Conservation (phyloP, 1,140 invertebrate species). For the Agraylea sexmaculata region DNA sequence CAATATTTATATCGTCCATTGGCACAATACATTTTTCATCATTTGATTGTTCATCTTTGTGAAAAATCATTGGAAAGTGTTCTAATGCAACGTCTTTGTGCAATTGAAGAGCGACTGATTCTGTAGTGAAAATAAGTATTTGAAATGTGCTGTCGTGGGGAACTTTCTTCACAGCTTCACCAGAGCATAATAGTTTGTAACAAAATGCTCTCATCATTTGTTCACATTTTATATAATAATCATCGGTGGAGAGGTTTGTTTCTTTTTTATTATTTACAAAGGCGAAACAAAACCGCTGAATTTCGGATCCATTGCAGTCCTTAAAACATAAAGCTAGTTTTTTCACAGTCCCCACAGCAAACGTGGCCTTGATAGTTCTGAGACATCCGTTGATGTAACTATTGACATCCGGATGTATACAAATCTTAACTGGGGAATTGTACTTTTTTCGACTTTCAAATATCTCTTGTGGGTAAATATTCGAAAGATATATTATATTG, state of each 20-base stretch:
- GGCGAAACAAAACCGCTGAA: slow-evolving; percentile 46
- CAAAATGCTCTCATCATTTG: slow-evolving; percentile 46
- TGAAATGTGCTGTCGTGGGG: slow-evolving; percentile 41
- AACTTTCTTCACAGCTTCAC: slow-evolving; percentile 35
- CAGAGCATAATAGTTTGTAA: slow-evolving; percentile 38
- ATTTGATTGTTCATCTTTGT: too few relatives aligned
- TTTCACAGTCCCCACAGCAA: slow-evolving; percentile 34
- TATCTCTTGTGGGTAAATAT: slow-evolving; percentile 46
- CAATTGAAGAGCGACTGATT: slow-evolving; percentile 38
- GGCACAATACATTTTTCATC: slow-evolving; percentile 12
- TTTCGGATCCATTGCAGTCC: slow-evolving; percentile 23
- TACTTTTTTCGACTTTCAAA: slow-evolving; percentile 48
- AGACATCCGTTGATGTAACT: slow-evolving; percentile 45
- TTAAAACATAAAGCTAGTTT: slow-evolving; percentile 37
- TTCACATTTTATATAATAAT: slow-evolving; percentile 47
- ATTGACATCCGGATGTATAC: slow-evolving; percentile 46
- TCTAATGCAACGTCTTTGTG: slow-evolving; percentile 38
- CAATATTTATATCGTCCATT: slow-evolving; percentile 4
- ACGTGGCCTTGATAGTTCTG: slow-evolving; percentile 29
- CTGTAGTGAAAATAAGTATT: slow-evolving; percentile 43
- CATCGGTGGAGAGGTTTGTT: slow-evolving; percentile 32
- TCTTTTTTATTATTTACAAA: slow-evolving; percentile 25
- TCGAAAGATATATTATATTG: slow-evolving; percentile 41
- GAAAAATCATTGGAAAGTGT: slow-evolving; percentile 43
- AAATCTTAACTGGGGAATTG: slow-evolving; percentile 39